These are phyloP conservation scores for Sebastes vulpes DNA, from an alignment of 2,797 vertebrate genomes.

Conservation along the genomic window DNA sequence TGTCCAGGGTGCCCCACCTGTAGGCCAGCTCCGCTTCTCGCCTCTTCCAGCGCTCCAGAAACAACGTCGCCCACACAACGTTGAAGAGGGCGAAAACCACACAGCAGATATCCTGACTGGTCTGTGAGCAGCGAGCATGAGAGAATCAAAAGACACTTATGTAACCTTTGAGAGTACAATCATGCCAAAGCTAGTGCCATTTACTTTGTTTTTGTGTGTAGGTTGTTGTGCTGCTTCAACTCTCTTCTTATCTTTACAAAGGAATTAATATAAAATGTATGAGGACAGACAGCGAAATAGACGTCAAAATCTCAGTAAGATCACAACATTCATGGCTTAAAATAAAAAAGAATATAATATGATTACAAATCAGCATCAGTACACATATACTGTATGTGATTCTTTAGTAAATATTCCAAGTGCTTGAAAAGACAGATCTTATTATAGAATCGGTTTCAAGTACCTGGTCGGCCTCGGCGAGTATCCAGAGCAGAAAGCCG, in stretches of 20 bases:
- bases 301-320: background rate
- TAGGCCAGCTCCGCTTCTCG: constrained; percentile 93
- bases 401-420: background rate
- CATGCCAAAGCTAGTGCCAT: background rate
- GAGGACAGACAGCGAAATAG: background rate
- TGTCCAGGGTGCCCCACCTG: constrained; percentile 94
- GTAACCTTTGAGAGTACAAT: background rate
- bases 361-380: background rate
- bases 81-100: constrained; percentile 96
- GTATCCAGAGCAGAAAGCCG: constrained; percentile 93
- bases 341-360: background rate
- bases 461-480: constrained; percentile 93
- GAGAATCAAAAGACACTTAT: background rate
- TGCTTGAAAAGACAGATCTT: background rate
- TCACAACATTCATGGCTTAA: background rate
- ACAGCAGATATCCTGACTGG: constrained; percentile 94
- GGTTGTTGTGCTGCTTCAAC: background rate
- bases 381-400: background rate
- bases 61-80: constrained; percentile 94
- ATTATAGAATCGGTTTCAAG: background rate
- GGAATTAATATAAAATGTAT: background rate
- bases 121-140: constrained; percentile 74
- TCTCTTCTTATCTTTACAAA: background rate
- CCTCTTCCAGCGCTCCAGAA: constrained; percentile 95
- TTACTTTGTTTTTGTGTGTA: background rate